phyloP scores from a whole-genome alignment of 2,888 invertebrate species.

The Clunio marinus region DNA sequence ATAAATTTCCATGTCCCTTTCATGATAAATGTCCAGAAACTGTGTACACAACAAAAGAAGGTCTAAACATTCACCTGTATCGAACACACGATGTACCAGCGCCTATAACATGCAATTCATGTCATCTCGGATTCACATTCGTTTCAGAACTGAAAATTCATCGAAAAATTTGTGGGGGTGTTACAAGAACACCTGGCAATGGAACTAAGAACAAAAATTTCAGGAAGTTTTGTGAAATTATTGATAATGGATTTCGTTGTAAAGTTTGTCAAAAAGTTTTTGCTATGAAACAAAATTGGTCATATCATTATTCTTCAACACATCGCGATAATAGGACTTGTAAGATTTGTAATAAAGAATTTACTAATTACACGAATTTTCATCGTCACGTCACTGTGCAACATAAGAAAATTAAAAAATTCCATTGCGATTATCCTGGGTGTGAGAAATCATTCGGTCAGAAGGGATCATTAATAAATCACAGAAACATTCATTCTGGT shows the following conservation, averaged over 20 bases:
- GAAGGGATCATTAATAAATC: background rate
- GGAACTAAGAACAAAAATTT: background rate
- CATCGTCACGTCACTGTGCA: background rate
- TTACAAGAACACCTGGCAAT: background rate
- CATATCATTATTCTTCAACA: background rate
- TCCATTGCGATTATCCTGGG: background rate
- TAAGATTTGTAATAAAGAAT: background rate
- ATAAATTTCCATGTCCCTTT: background rate
- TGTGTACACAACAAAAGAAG: background rate
- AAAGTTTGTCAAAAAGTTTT: background rate
- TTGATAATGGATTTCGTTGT: background rate
- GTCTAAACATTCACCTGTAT: background rate
- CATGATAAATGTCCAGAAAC: background rate
- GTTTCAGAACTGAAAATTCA: slow-evolving; percentile 1
- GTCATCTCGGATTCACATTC: background rate
- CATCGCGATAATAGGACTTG: background rate
- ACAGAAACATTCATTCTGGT: slow-evolving; percentile 13
- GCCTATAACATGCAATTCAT: background rate
- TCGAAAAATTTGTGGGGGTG: background rate
- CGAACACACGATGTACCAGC: background rate
- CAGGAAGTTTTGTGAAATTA: background rate
- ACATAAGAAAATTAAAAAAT: slow-evolving; percentile 1
- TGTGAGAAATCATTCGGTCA: background rate
- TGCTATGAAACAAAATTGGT: background rate
- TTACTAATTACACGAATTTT: background rate